These are phyloP conservation scores for Aegotheles bennettii DNA, from an alignment of 2,113 vertebrate species.

Conservation along the genomic window DNA sequence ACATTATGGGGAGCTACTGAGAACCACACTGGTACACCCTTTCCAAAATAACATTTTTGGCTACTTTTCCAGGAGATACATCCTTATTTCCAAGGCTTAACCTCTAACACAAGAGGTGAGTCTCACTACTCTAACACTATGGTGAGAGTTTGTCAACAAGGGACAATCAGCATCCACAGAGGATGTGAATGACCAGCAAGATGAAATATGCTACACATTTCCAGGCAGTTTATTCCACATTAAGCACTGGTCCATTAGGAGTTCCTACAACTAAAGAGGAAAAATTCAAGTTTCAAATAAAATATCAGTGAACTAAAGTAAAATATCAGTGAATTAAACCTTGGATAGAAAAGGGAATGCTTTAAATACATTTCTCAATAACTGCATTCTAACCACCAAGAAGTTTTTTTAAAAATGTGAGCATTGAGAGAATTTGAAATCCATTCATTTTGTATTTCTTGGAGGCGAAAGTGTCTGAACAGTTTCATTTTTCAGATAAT, in stretches of 20 bases:
- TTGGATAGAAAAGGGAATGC: background rate
- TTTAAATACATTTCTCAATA: background rate
- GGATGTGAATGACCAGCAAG: background rate
- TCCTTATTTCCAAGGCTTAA: background rate
- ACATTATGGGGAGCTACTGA: background rate
- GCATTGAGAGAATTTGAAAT: background rate
- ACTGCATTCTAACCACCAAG: background rate
- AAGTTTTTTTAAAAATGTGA: background rate
- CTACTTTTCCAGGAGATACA: background rate
- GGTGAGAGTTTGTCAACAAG: accelerated
- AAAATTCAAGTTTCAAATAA: background rate
- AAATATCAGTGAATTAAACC: background rate
- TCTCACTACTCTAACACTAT: background rate
- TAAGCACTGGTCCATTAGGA: background rate
- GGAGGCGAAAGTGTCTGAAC: background rate
- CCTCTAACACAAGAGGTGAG: background rate
- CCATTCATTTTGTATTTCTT: background rate
- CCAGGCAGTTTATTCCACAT: background rate
- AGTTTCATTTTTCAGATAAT: background rate
- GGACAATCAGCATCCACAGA: background rate
- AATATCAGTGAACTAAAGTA: background rate
- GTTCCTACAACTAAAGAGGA: background rate
- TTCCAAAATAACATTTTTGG: background rate
- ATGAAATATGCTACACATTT: background rate
- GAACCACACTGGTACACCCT: background rate